These are phyloP conservation scores for Pemphigus obesinymphae DNA, from an alignment of 1,140 invertebrate genomes.

Conservation along the genomic window DNA sequence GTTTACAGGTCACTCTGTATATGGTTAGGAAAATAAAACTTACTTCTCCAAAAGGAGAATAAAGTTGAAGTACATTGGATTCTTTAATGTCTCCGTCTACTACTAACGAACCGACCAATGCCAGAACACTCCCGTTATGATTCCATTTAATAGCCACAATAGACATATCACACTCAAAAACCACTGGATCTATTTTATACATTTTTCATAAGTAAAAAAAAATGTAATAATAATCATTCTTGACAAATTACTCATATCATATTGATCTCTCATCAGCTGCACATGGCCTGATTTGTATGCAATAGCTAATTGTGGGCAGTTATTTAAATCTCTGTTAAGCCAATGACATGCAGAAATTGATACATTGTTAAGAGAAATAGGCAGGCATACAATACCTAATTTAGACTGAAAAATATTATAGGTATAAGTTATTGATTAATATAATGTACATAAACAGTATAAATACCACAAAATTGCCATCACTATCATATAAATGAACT, in stretches of 20 bases:
- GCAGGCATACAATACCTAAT: slow-evolving; percentile 60
- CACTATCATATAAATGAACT: slow-evolving; percentile 90
- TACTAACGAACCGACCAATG: slow-evolving; percentile 70
- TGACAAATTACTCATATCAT: slow-evolving; percentile 68
- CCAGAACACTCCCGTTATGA: slow-evolving; percentile 80
- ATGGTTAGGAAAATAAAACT: neutral
- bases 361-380: slow-evolving; percentile 49
- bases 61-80: slow-evolving; percentile 86
- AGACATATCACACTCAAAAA: slow-evolving; percentile 73
- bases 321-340: slow-evolving; percentile 73
- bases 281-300: slow-evolving; percentile 82
- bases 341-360: slow-evolving; percentile 75
- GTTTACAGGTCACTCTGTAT: neutral
- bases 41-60: slow-evolving; percentile 79
- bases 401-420: slow-evolving; percentile 58
- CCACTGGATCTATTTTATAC: slow-evolving; percentile 56
- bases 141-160: slow-evolving; percentile 84
- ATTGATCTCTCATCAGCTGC: slow-evolving; percentile 83
- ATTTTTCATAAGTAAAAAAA: slow-evolving; percentile 39
- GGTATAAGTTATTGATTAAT: neutral
- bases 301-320: slow-evolving; percentile 75
- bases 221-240: slow-evolving; percentile 6
- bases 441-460: neutral
- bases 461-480: slow-evolving; percentile 59
- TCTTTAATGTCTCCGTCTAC: slow-evolving; percentile 60